Conservation (phyloP, 2,888 invertebrate genomes). For the Calameuta pallipes region DNA sequence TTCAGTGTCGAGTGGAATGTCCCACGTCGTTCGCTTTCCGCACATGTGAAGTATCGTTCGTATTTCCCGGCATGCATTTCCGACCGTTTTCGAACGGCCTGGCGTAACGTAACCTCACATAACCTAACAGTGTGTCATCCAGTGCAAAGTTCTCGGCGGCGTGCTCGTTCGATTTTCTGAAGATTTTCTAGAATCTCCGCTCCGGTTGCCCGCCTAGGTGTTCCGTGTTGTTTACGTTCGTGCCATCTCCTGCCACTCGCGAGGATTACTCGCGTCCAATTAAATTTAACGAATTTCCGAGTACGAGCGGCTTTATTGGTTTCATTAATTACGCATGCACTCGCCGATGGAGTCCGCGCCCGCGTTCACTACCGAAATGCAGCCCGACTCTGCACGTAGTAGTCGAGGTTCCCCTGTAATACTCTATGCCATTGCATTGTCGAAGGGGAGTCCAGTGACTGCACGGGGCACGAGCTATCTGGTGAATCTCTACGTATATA, state of each 20-base stretch:
- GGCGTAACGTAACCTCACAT: neutral
- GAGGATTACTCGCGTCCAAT: slow-evolving; percentile 62
- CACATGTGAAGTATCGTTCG: neutral
- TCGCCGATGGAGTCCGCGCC: slow-evolving; percentile 2
- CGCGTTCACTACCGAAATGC: slow-evolving; percentile 11
- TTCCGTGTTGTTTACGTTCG: neutral
- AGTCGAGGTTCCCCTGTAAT: neutral
- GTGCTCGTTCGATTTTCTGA: neutral
- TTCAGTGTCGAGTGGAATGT: slow-evolving; percentile 46
- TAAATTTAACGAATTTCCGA: slow-evolving; percentile 63
- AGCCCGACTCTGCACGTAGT: neutral
- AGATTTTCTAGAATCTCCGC: neutral
- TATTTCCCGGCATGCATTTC: neutral
- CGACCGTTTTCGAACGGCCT: neutral
- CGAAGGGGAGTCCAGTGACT: slow-evolving; percentile 35
- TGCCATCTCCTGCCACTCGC: neutral
- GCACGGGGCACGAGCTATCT: slow-evolving; percentile 22
- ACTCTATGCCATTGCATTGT: neutral
- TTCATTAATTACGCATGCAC: slow-evolving; percentile 62
- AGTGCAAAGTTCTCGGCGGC: neutral
- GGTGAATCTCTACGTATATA: slow-evolving; percentile 24
- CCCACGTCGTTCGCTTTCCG: slow-evolving; percentile 4
- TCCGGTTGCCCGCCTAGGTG: neutral
- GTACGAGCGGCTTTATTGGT: slow-evolving; percentile 58
- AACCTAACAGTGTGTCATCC: neutral